Evolutionary conservation across 2,797 vertebrate genomes (phyloP), one percentile per base, ranked within the genome.

Genomic region (Capromys pilorides): DNA sequence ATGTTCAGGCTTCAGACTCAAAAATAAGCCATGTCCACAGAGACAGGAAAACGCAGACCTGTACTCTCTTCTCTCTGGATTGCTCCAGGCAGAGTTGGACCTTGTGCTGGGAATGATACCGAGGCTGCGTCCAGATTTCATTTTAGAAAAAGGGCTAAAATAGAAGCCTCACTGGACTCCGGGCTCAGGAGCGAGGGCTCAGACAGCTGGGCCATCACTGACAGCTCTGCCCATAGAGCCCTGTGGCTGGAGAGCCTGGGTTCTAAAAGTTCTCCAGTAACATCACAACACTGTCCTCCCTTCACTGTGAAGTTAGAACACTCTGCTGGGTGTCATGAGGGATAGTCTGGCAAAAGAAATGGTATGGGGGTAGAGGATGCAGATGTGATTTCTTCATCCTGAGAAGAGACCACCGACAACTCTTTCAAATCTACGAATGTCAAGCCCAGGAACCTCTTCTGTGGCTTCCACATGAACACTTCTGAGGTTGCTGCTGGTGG

Each of bases 391-490:
- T 22, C 31, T 36, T 41, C 24, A n/a, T 13, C 6, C 16, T 31
- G 16, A 67, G 64, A 9, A 90, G 2, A 36, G 41, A 9, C 9
- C 2, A 54, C 57, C 11, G 11, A 31, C 2, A 6, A 77, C 22
- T 39, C 12, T 51, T 51, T 36, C 28, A 22, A 9, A 49, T 45
- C 88, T 61, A 5, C 31, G 33, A 36, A 4, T 49, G 16, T 61
- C 8, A 0, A 64, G 59, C 19, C 22, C 73, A 33, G 26, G 12
- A 57, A 41, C 5, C 13, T 51, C n/a, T 5, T 28, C 26, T 31
- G 2, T 5, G 24, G 28, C 22, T 57, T 4, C 21, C 22, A 12
- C 9, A 0, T 16, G 10, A 71, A 24, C 6, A 9, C 19, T 31
- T 75, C 90, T 14, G 18, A 62, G 62, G 51, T 39, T 75, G 73